Conservation (phyloP, 2,797 vertebrate genomes). For the Catharus ustulatus region DNA sequence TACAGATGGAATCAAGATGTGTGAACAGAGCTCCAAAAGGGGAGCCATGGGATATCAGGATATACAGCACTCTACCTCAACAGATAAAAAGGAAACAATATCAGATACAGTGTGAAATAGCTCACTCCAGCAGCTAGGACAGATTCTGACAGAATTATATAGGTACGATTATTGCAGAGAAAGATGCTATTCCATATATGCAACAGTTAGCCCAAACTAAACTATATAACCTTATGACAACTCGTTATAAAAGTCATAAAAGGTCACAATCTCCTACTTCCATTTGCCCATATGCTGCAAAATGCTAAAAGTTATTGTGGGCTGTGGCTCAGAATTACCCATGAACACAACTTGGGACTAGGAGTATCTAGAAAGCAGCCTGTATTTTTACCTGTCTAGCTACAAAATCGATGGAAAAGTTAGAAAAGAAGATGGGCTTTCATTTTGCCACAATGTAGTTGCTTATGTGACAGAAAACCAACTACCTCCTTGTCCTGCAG, state of each 20-base stretch:
- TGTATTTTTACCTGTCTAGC: background rate
- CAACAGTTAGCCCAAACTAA: background rate
- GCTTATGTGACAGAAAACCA: background rate
- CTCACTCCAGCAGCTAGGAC: conserved; percentile 21
- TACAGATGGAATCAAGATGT: conserved; percentile 74
- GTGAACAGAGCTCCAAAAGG: conserved; percentile 44
- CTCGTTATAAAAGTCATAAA: background rate
- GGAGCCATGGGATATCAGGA: conserved; percentile 27
- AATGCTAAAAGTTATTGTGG: background rate
- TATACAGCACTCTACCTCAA: background rate
- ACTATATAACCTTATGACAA: background rate
- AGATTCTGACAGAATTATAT: conserved; percentile 23
- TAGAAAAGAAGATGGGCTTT: background rate
- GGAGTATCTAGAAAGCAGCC: background rate
- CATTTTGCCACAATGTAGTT: background rate
- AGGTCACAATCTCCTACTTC: background rate
- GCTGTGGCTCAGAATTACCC: background rate
- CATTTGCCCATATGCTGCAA: background rate
- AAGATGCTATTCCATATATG: background rate
- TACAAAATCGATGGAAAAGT: background rate
- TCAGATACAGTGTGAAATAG: conserved; percentile 17
- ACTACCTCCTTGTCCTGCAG: background rate
- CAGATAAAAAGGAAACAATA: conserved; percentile 49
- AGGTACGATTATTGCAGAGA: conserved; percentile 6
- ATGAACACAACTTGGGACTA: background rate